Base-by-base conservation (phyloP, 1,140 invertebrate genomes). In the Drosophila guanche region DNA sequence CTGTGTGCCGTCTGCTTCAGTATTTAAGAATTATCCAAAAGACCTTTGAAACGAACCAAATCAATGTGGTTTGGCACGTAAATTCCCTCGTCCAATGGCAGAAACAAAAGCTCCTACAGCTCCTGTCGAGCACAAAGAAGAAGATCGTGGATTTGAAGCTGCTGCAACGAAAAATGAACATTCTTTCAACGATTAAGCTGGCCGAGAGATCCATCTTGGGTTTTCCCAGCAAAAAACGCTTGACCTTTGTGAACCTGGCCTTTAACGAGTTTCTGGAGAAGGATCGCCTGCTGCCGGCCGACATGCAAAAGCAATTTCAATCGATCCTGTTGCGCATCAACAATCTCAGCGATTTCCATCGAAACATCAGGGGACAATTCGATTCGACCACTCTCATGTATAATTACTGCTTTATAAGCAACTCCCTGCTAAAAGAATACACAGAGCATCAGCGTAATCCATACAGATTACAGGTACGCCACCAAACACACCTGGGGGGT, bases 81-180 rank as follows among this genome's bases (percentile, higher is more conserved):
- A 85, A 50, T 47, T 66, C 69, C 7, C 46, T 80, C 5, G 23
- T 71, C 4, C 85, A 84, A 33, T 86, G 76, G 85, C 79, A 89
- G 33, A 84, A 55, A 46, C 77, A 81, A 40, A 83, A 77, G 22
- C 62, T 89, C 1, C 53, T 79, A 76, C 90, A 81, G 53, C 67
- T 48, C 79, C 92, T 77, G 71, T 93, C 52, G 29, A 23, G 89
- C 92, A 81, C 92, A 89, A 63, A 90, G 91, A 78, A 85, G 97
- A 46, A 90, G 97, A 75, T 86, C 7, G 46, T 65, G 0, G 83
- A 81, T 6, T 6, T 88, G 0, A 86, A 86, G 42, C 14, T 78
- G 14, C 60, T 88, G 65, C 73, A 77, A 12, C 63, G 52, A 7
- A 86, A 81, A 33, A 66, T 88, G 8, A 74, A 54, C 23, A 60